These are phyloP conservation scores for Pyrochroa serraticornis DNA, from an alignment of 2,888 invertebrate genomes.

Conservation along the genomic window DNA sequence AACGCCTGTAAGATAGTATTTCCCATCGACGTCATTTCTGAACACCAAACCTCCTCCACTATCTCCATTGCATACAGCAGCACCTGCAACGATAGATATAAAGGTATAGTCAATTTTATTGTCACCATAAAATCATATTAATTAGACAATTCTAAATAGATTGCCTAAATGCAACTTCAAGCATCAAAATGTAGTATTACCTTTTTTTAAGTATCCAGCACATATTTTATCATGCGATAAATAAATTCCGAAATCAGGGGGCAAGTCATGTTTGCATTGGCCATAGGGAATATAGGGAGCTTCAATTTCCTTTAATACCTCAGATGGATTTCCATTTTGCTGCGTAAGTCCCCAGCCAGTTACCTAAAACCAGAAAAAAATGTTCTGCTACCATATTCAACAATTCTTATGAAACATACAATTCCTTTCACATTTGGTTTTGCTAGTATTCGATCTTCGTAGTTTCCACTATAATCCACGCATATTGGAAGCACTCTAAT, in stretches of 20 bases:
- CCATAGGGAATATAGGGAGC: constrained; percentile 20
- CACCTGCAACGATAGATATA: constrained; percentile 11
- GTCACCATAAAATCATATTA: not conserved
- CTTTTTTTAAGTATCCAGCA: constrained; percentile 29
- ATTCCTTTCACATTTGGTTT: not conserved
- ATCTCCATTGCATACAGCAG: constrained; percentile 27
- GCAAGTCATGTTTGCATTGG: constrained; percentile 24
- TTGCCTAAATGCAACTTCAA: too few species aligned
- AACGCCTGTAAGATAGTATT: constrained; percentile 25
- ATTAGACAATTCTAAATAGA: too few species aligned
- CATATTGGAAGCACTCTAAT: constrained; percentile 16
- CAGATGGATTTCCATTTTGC: constrained; percentile 37
- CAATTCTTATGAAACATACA: not conserved
- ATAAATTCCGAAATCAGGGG: constrained; percentile 23
- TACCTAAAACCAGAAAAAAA: constrained; percentile 20
- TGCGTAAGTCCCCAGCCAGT: constrained; percentile 49
- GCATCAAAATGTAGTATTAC: constrained; percentile 9
- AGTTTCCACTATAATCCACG: constrained; percentile 7
- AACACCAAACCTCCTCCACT: constrained; percentile 26
- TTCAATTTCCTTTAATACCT: constrained; percentile 34
- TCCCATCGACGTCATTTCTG: constrained; percentile 7
- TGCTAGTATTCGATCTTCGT: not conserved
- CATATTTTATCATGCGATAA: constrained; percentile 33
- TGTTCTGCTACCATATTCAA: not conserved
- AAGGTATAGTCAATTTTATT: not conserved